Base-by-base conservation (phyloP, 1,140 invertebrate species). In the Drosophila hydei region DNA sequence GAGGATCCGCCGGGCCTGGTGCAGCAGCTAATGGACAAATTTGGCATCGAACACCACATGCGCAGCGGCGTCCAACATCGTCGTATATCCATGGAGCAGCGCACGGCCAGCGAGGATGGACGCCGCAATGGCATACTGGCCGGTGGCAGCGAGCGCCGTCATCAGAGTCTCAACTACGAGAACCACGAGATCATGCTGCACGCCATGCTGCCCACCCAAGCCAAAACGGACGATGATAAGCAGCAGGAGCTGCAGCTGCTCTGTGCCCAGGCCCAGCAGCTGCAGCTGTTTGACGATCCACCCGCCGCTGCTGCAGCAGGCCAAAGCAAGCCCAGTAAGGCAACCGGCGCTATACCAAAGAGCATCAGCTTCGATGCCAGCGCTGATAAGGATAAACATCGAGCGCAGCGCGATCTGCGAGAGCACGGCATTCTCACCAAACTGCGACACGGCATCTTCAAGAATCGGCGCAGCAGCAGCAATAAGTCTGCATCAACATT, bases 281-380 rank as follows among this genome's bases (percentile, higher is more conserved):
- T 89, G 40, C 70, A 85, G 30, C 55, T 88, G 21, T 51, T 72
- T 3, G 51, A 16, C 36, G 47, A 18, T 19, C 21, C 5, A 1
- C 8, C 36, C 6, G 38, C 11, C 11, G 45, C 33, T 7, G 27
- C 42, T 7, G 47, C 56, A 1, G 25, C 25, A 1, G 25, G 9
- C 16, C 6, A 21, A 7, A 48, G 21, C 6, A 96, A 95, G 88
- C 65, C 71, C 0, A 92, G 87, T 11, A 92, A 93, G 11, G 95
- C 95, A 0, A 96, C 96, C 0, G 96, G 96, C 5, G 96, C 96
- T 0, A 97, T 97, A 88, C 96, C 96, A 6, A 98, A 98, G 92
- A 97, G 96, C 77, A 97, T 98, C 72, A 97, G 96, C 84, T 98
- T 97, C 85, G 97, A 98, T 92, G 96, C 97, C 91, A 97, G 96